Conservation (phyloP, 2,888 invertebrate species). For the Troilus luridus region DNA sequence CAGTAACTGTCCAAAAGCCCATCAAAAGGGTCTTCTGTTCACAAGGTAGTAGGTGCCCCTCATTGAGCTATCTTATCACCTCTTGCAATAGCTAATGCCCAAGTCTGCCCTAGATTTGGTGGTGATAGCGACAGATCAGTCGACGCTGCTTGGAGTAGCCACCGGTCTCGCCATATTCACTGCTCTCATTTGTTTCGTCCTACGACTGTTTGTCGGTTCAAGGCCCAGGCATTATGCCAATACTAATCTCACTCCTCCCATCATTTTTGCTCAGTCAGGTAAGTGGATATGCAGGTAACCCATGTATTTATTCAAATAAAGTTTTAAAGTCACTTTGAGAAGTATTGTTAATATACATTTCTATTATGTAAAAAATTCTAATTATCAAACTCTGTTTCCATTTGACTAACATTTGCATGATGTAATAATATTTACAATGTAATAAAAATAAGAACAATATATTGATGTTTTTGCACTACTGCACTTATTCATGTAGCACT, state of each 20-base stretch:
- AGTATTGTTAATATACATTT: neutral
- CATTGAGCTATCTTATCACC: neutral
- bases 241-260: conserved; percentile 86
- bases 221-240: conserved; percentile 82
- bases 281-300: conserved; percentile 66
- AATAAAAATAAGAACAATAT: neutral
- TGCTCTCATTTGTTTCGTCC: conserved; percentile 89
- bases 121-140: conserved; percentile 86
- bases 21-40: conserved; percentile 86
- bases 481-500: conserved; percentile 49
- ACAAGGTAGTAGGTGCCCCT: conserved; percentile 75
- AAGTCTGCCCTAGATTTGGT: conserved; percentile 76
- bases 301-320: neutral
- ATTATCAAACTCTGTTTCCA: conserved; percentile 37
- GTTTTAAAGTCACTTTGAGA: neutral
- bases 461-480: conserved; percentile 24
- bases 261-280: conserved; percentile 90
- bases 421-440: neutral
- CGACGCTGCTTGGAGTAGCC: conserved; percentile 87
- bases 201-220: conserved; percentile 84
- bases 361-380: conserved; percentile 28
- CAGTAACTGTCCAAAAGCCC: conserved; percentile 83
- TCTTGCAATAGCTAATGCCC: neutral
- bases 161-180: conserved; percentile 89
- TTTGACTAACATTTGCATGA: conserved; percentile 26